Base-by-base conservation (phyloP, 2,797 vertebrate species). In the Pseudochaenichthys georgianus region DNA sequence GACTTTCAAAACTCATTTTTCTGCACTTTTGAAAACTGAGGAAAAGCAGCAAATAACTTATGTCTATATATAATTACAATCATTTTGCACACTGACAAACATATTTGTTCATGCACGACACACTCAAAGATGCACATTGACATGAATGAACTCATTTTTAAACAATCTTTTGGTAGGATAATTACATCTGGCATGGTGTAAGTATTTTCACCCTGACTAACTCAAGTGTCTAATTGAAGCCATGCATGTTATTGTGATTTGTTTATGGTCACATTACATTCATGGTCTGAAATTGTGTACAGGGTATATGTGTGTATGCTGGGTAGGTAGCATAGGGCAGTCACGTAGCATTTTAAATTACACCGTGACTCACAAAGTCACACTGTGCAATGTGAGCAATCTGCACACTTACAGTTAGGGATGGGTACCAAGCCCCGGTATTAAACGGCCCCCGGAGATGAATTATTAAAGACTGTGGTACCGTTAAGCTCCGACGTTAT, bases 141-240 rank as follows among this genome's bases (percentile, higher is more conserved):
- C 62, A 52, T 51, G 46, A n/a, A n/a, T 9, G 12, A 42, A 51
- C 16, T 38, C 59, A 64, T 63, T 81, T 28, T 53, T 81, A 53
- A 68, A 16, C 19, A 57, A 19, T 72, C 28, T 16, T 65, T 62
- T 68, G 58, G 61, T 69, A 58, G 28, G 15, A 10, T 78, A 60
- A 78, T 82, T 75, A 77, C 64, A 63, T 2, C 38, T 74, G 59
- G 66, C 62, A 67, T 41, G 0, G 13, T 51, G 43, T 82, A 64
- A 64, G 45, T 47, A 31, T 77, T 64, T 78, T 67, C 47, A 77
- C 80, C 83, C 83, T 88, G 55, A 62, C 54, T 78, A 67, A 72
- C 19, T 52, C 57, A 62, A 79, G 60, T 78, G 63, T 69, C 21
- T 82, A 81, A 87, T 67, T 77, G 73, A 67, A 42, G 75, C 43